These are phyloP conservation scores for Bolborhynchus lineola DNA, from an alignment of 2,113 vertebrate species.

Conservation along the genomic window DNA sequence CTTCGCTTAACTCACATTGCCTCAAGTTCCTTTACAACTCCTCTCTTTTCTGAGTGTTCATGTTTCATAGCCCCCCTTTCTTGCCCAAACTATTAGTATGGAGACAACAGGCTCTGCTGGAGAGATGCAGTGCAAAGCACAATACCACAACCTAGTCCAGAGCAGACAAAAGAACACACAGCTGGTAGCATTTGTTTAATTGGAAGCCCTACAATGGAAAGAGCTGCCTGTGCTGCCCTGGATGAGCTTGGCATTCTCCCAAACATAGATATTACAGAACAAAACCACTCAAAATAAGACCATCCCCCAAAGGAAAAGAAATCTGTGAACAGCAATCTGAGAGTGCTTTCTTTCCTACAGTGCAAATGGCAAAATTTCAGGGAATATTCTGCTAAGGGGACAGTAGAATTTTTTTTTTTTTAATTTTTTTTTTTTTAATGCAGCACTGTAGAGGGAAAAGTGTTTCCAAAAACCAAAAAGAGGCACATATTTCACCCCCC, in stretches of 20 bases:
- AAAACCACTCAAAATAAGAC: slow-evolving; percentile 16
- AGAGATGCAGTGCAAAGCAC: not conserved
- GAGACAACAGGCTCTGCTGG: not conserved
- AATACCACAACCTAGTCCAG: slow-evolving; percentile 14
- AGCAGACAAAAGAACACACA: slow-evolving; percentile 36
- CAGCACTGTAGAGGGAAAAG: not conserved
- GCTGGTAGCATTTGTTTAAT: slow-evolving; percentile 41
- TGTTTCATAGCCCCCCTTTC: not conserved
- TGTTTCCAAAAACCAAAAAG: not conserved
- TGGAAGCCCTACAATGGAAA: slow-evolving; percentile 28
- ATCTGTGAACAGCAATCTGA: not conserved
- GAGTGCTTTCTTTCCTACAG: not conserved
- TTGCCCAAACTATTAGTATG: not conserved
- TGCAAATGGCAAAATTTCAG: not conserved
- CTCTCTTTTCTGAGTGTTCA: not conserved
- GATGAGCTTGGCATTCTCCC: slow-evolving; percentile 41
- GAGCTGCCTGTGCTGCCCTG: slow-evolving; percentile 45
- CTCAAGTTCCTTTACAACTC: not conserved
- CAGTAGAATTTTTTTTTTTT: not conserved
- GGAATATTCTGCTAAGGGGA: not conserved
- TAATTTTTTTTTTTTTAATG: not conserved
- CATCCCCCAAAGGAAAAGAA: not conserved
- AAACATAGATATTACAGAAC: slow-evolving; percentile 22
- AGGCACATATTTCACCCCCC: not conserved
- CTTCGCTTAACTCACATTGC: not conserved